Conservation (phyloP, 2,797 vertebrate species). For the Gallirallus australis region DNA sequence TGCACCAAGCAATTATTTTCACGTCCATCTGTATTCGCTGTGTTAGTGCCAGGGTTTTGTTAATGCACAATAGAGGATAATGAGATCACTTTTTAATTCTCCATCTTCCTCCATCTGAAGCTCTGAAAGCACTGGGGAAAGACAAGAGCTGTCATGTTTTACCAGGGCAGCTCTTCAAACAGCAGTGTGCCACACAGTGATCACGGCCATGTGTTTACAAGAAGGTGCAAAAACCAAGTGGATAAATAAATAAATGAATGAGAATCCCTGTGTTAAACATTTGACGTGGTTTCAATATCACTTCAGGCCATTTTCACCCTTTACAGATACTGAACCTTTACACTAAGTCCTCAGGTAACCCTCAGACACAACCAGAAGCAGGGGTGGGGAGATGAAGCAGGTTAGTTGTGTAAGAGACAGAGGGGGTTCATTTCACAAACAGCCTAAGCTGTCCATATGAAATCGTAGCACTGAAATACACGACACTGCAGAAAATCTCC, state of each 20-base stretch:
- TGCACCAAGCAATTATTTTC: conserved; percentile 56
- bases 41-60: conserved; percentile 59
- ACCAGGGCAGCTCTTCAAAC: background rate
- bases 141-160: conserved; percentile 39
- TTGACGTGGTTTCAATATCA: background rate
- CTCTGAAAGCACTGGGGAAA: conserved; percentile 31
- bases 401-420: background rate
- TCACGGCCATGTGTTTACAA: background rate
- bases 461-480: background rate
- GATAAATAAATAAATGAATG: background rate
- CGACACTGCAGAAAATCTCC: background rate
- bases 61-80: conserved; percentile 54
- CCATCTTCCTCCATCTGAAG: conserved; percentile 39
- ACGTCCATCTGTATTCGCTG: conserved; percentile 14
- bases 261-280: background rate
- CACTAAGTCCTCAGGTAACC: background rate
- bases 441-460: background rate
- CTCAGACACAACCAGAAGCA: background rate
- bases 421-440: background rate
- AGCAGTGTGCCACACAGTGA: background rate
- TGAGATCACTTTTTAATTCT: conserved; percentile 59
- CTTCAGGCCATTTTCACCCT: background rate
- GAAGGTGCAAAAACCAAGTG: background rate
- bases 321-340: background rate
- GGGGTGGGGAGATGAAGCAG: background rate